These are phyloP conservation scores for Erannis defoliaria DNA, from an alignment of 2,888 invertebrate genomes.

Conservation along the genomic window DNA sequence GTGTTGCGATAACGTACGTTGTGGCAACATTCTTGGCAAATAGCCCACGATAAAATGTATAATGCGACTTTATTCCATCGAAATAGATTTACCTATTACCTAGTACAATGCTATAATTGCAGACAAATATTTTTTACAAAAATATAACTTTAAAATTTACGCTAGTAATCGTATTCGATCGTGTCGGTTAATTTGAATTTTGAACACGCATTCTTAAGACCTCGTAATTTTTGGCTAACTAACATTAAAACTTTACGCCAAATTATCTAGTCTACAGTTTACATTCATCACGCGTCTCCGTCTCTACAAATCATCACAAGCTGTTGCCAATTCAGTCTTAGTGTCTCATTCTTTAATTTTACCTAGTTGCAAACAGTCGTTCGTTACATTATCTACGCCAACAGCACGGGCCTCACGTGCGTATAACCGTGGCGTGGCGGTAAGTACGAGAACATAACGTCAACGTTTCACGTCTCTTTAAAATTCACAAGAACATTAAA, in stretches of 20 bases:
- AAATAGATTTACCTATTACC: conserved; percentile 21
- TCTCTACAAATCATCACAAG: conserved; percentile 70
- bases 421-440: conserved; percentile 3
- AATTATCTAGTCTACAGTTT: conserved; percentile 61
- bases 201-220: conserved; percentile 72
- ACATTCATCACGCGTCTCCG: conserved; percentile 70
- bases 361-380: conserved; percentile 25
- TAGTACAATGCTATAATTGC: conserved; percentile 62
- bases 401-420: conserved; percentile 18
- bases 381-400: conserved; percentile 31
- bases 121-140: conserved; percentile 81
- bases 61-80: conserved; percentile 1
- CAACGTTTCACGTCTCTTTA: conserved; percentile 28
- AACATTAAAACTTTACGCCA: conserved; percentile 53
- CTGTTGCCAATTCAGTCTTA: conserved; percentile 82
- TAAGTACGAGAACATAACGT: conserved; percentile 27
- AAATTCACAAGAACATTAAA: conserved; percentile 31
- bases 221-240: conserved; percentile 59
- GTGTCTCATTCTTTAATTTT: conserved; percentile 62
- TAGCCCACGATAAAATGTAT: background rate
- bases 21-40: conserved; percentile 3
- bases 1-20: background rate
- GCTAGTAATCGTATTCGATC: conserved; percentile 58
- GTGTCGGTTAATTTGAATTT: conserved; percentile 65
- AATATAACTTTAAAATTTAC: conserved; percentile 75